Percentiles rank a stretch among this genome's conserved stretches.
Evolutionary conservation across 2,113 vertebrate genomes (phyloP).

Genomic region (Plotosus lineatus): DNA sequence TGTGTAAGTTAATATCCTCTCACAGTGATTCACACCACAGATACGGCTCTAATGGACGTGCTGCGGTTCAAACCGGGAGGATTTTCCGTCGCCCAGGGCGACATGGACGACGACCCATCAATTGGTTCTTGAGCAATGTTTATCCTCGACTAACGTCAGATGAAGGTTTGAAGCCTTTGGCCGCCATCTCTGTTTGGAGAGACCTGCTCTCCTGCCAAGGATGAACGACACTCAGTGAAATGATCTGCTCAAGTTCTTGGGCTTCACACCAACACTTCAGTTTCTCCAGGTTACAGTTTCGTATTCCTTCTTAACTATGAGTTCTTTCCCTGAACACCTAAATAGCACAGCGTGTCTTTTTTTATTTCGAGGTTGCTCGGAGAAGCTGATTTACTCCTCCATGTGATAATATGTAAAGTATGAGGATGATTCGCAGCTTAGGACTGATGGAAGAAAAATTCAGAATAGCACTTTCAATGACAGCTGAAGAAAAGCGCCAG

Average conservation of each 20-base stretch:
- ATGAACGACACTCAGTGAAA: slow-evolving; percentile 2
- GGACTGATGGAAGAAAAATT: not conserved
- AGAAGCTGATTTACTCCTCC: not conserved
- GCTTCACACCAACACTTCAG: not conserved
- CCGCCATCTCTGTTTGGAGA: slow-evolving; percentile 36
- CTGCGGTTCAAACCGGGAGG: not conserved
- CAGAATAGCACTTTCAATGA: not conserved
- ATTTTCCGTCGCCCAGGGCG: not conserved
- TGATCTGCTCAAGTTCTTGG: not conserved
- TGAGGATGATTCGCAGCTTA: slow-evolving; percentile 24
- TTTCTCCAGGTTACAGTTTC: not conserved
- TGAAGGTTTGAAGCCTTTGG: not conserved
- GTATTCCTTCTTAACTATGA: not conserved
- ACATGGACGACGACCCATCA: not conserved
- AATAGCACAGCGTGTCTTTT: not conserved
- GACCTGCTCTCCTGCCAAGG: slow-evolving; percentile 7
- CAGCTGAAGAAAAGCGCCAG: not conserved
- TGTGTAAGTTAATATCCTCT: slow-evolving; percentile 15
- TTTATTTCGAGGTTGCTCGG: not conserved
- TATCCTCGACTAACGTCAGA: slow-evolving; percentile 25
- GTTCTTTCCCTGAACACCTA: not conserved
- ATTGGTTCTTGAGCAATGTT: slow-evolving; percentile 4
- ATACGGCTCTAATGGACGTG: not conserved
- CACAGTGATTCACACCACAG: slow-evolving; percentile 17
- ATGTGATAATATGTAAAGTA: not conserved